A percentile compares a stretch with the other conserved stretches of the same genome.
Evolutionary conservation across 2,797 vertebrate species (phyloP).

Genomic region (Crax fasciolata): DNA sequence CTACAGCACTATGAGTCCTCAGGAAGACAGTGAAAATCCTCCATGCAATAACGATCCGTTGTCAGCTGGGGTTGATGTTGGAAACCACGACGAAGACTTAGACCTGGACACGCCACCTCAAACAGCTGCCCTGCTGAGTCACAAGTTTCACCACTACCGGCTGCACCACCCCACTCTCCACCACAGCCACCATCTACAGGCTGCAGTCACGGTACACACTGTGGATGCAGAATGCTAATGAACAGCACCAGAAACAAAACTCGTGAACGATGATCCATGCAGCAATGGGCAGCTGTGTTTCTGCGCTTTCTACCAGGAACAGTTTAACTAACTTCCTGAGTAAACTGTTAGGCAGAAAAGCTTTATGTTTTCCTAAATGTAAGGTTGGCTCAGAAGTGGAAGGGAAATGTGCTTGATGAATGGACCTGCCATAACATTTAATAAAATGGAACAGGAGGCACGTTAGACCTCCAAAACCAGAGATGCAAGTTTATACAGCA

Average conservation of each 20-base stretch:
- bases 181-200: constrained; percentile 93
- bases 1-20: constrained; percentile 99
- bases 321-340: not conserved
- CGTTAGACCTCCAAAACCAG: constrained; percentile 55
- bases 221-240: constrained; percentile 96
- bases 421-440: constrained; percentile 57
- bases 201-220: constrained; percentile 95
- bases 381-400: constrained; percentile 42
- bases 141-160: constrained; percentile 95
- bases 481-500: constrained; percentile 43
- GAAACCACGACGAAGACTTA: constrained; percentile 96
- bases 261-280: not conserved
- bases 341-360: not conserved
- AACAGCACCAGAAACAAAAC: not conserved
- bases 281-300: not conserved
- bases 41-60: constrained; percentile 95
- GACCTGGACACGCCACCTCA: constrained; percentile 96
- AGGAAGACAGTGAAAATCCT: constrained; percentile 98
- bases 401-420: constrained; percentile 40
- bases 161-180: constrained; percentile 91
- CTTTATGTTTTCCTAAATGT: not conserved
- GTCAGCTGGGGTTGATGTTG: constrained; percentile 94
- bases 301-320: not conserved
- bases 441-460: constrained; percentile 56
- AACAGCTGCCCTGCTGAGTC: constrained; percentile 95